A percentile compares a stretch with the other conserved stretches of the same genome.
phyloP scores from a whole-genome alignment of 53 echinoderm and acorn worm genomes.

The Crossaster papposus region DNA sequence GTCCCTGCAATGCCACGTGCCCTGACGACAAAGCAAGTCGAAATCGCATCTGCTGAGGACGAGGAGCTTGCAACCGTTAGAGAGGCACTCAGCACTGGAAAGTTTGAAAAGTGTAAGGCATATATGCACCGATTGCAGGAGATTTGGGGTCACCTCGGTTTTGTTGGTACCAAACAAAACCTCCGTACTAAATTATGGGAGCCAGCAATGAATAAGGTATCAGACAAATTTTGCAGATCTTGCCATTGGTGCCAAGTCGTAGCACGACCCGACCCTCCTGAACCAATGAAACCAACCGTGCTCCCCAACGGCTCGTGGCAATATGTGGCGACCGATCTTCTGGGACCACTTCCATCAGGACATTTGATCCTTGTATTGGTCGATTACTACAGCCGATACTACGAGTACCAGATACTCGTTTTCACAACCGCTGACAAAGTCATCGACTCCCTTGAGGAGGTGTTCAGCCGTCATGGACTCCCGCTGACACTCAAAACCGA shows the following conservation, averaged over 20 bases:
- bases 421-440: conserved; percentile 39
- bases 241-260: too few relatives aligned
- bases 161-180: too few relatives aligned
- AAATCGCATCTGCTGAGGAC: conserved; percentile 6
- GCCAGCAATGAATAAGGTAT: too few relatives aligned
- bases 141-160: too few relatives aligned
- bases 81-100: conserved; percentile 26
- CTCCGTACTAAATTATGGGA: too few relatives aligned
- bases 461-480: conserved; percentile 57
- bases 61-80: conserved; percentile 15
- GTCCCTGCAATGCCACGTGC: conserved; percentile 57
- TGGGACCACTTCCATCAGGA: conserved; percentile 60
- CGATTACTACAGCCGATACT: conserved; percentile 52
- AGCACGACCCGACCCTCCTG: too few relatives aligned
- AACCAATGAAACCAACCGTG: too few relatives aligned
- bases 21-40: conserved; percentile 46
- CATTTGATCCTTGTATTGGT: not conserved
- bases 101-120: conserved; percentile 26
- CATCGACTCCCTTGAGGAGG: conserved; percentile 59
- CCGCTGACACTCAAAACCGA: conserved; percentile 53
- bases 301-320: too few relatives aligned
- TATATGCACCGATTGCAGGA: too few relatives aligned
- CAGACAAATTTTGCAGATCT: too few relatives aligned
- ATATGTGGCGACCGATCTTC: conserved; percentile 56
- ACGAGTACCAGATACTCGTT: too few relatives aligned